Conservation (phyloP, 2,888 invertebrate species). For the Mamestra brassicae region DNA sequence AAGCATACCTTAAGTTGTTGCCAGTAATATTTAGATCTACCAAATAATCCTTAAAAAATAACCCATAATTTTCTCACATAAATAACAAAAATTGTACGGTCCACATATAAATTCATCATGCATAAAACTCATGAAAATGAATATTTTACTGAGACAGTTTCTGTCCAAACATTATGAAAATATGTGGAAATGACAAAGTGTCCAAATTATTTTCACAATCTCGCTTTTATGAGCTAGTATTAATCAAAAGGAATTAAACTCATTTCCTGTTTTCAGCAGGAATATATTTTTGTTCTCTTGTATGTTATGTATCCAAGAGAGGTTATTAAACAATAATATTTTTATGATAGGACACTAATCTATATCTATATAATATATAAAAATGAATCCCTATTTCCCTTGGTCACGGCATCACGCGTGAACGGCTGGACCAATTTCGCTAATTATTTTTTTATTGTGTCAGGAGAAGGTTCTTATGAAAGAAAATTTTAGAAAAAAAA, state of each 20-base stretch:
- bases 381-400: too few relatives aligned
- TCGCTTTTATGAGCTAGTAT: constrained; percentile 23
- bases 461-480: too few relatives aligned
- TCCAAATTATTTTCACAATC: constrained; percentile 27
- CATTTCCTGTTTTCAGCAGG: background rate
- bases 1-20: too few relatives aligned
- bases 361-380: too few relatives aligned
- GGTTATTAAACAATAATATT: background rate
- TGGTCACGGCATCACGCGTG: too few relatives aligned
- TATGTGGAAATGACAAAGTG: constrained; percentile 34
- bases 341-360: background rate
- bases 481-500: too few relatives aligned
- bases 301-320: background rate
- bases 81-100: background rate
- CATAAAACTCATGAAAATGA: constrained; percentile 14
- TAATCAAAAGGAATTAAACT: constrained; percentile 17
- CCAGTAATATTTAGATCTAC: too few relatives aligned
- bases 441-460: too few relatives aligned
- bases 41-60: too few relatives aligned
- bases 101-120: background rate
- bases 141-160: constrained; percentile 12
- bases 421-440: too few relatives aligned
- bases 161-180: constrained; percentile 34
- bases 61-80: background rate
- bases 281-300: background rate